Percentiles rank a stretch among this genome's conserved stretches.
Conservation (phyloP, 2,797 vertebrate species). For the Carapus acus region DNA sequence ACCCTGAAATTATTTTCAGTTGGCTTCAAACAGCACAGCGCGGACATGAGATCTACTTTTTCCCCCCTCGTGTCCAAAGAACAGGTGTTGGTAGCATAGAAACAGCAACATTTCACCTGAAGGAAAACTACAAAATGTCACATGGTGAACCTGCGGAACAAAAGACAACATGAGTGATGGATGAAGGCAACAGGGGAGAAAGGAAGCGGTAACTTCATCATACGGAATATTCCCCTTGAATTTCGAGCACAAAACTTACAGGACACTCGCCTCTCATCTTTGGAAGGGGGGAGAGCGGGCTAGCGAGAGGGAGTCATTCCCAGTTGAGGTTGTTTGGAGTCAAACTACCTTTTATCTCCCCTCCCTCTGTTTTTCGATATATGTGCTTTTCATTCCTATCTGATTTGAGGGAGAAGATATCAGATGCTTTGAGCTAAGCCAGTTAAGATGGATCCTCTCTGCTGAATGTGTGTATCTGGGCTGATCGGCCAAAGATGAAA, state of each 20-base stretch:
- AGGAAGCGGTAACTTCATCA: slow-evolving; percentile 1
- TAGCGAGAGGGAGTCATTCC: slow-evolving; percentile 10
- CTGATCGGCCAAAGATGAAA: slow-evolving; percentile 54
- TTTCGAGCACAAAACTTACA: background rate
- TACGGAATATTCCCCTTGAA: slow-evolving; percentile 13
- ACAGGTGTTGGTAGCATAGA: background rate
- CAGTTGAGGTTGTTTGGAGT: slow-evolving; percentile 18
- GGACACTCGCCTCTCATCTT: slow-evolving; percentile 7
- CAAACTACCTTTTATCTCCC: slow-evolving; percentile 30
- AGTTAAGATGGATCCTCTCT: slow-evolving; percentile 48
- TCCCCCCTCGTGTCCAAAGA: slow-evolving; percentile 2
- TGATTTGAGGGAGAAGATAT: slow-evolving; percentile 45
- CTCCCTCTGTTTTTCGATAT: slow-evolving; percentile 5
- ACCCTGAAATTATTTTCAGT: no score
- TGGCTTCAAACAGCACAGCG: no score
- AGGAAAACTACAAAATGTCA: background rate
- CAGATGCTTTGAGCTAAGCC: slow-evolving; percentile 57
- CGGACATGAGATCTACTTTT: background rate
- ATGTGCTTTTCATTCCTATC: slow-evolving; percentile 45
- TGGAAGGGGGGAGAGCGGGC: slow-evolving; percentile 2
- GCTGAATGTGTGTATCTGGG: slow-evolving; percentile 39
- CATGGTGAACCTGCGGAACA: slow-evolving; percentile 1
- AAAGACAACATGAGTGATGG: background rate
- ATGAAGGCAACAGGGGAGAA: background rate
- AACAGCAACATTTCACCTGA: slow-evolving; percentile 8